These are phyloP conservation scores for Jaculus jaculus DNA, from an alignment of 2,113 vertebrate genomes.

Conservation along the genomic window DNA sequence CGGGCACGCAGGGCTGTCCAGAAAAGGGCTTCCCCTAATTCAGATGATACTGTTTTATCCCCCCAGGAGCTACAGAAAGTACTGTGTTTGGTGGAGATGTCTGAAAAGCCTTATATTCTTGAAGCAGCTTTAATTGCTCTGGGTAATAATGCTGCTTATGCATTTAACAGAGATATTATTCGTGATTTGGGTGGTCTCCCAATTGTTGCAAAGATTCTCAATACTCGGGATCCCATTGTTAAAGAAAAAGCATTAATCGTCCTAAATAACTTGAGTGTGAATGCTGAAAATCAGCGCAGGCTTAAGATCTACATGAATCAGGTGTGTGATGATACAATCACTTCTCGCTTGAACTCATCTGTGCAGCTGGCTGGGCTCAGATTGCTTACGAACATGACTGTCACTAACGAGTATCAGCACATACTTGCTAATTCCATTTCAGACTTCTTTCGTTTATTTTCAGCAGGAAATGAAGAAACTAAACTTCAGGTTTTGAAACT, in stretches of 20 bases:
- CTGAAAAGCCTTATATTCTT: constrained; percentile 80
- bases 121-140: constrained; percentile 80
- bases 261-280: constrained; percentile 97
- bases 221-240: constrained; percentile 86
- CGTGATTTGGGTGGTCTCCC: constrained; percentile 92
- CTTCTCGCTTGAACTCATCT: constrained; percentile 93
- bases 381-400: constrained; percentile 95
- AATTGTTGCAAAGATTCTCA: constrained; percentile 90
- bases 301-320: constrained; percentile 91
- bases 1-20: constrained; percentile 74
- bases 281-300: constrained; percentile 93
- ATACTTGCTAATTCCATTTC: constrained; percentile 89
- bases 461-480: constrained; percentile 89
- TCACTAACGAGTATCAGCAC: constrained; percentile 92
- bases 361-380: constrained; percentile 93
- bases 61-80: constrained; percentile 79
- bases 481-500: constrained; percentile 94
- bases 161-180: constrained; percentile 91
- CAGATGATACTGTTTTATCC: constrained; percentile 77
- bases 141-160: constrained; percentile 79
- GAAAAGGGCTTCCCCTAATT: constrained; percentile 79
- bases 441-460: constrained; percentile 90
- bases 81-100: constrained; percentile 80
- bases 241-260: constrained; percentile 93
- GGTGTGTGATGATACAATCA: constrained; percentile 89